Conservation (phyloP, 2,113 vertebrate species). For the Plectropomus leopardus region DNA sequence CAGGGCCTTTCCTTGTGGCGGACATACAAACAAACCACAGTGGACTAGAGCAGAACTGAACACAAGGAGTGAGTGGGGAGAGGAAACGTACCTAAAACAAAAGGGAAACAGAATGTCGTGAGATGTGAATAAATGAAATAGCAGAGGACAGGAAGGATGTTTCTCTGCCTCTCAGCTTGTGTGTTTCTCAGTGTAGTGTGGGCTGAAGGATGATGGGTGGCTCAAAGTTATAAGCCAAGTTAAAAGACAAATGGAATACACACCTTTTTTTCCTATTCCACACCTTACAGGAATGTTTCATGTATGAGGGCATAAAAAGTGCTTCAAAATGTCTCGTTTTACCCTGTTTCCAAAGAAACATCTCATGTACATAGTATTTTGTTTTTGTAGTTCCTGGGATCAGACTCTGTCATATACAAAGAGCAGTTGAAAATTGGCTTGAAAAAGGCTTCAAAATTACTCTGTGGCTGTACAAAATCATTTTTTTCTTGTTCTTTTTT, state of each 20-base stretch:
- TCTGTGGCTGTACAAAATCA: slow-evolving; percentile 72
- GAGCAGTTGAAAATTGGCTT: slow-evolving; percentile 62
- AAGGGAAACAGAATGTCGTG: neutral
- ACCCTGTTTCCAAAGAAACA: slow-evolving; percentile 79
- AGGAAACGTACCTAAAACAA: neutral
- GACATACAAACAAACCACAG: slow-evolving; percentile 30
- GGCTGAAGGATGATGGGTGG: neutral
- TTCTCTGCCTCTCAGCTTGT: neutral
- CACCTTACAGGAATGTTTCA: slow-evolving; percentile 7
- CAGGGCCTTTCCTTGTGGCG: slow-evolving; percentile 66
- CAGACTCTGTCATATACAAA: slow-evolving; percentile 64
- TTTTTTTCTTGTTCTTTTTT: neutral
- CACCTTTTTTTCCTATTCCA: slow-evolving; percentile 1
- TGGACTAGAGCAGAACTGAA: neutral
- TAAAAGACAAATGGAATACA: slow-evolving; percentile 9
- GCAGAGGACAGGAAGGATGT: too few relatives aligned
- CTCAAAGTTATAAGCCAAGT: neutral
- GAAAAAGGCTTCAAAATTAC: slow-evolving; percentile 73
- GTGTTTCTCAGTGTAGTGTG: neutral
- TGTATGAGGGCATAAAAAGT: slow-evolving; percentile 32
- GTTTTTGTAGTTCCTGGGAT: slow-evolving; percentile 46
- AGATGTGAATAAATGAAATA: neutral
- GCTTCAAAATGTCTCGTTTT: slow-evolving; percentile 37
- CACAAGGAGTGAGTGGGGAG: neutral
- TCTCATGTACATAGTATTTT: slow-evolving; percentile 54